Evolutionary conservation across 37 sponge, comb jelly and placozoan genomes (phyloP), one percentile per base, ranked within the genome.

Genomic region (Amphimedon queenslandica): DNA sequence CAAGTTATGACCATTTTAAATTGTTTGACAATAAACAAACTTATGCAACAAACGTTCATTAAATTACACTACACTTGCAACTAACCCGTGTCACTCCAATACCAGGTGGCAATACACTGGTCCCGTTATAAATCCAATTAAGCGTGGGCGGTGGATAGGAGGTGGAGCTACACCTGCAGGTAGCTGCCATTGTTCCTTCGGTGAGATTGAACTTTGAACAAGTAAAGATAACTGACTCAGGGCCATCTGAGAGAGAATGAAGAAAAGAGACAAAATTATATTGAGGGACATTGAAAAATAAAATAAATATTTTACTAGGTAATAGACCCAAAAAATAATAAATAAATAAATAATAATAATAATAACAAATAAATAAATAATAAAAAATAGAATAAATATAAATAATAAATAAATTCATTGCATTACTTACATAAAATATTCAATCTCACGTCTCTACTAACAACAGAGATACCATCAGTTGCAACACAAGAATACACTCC

Each of bases 121-220:
- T 53, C 5, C 63, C 70, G 4, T 37, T 28, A 36, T 0, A 30
- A 33, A n/a, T 10, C 81, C 81, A 80, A 1, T 1, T 0, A 29
- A 80, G 25, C 1, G 32, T 39, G 2, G 81, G 81, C 31, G 16
- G 0, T 13, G 74, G 74, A 11, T 64, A 69, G 6, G 75, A 74
- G 55, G 55, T 30, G 28, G 56, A 33, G 53, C 35, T 18, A 55
- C 82, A 82, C 1, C 37, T 35, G 63, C 73, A 74, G 28, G 53
- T 56, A 24, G 69, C 75, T 42, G 70, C 35, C 10, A n/a, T 43
- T 32, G 21, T 61, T 2, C 57, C 67, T n/a, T 60, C 61, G 8
- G 8, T 13, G 13, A 18, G 13, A 47, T 18, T 47, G 8, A 18
- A 8, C 8, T 8, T 47, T 47, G 13, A 47, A 47, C 13, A 47